Evolutionary conservation across 2,113 vertebrate genomes (phyloP).

Genomic region (Hypocryptadius cinnamomeus): DNA sequence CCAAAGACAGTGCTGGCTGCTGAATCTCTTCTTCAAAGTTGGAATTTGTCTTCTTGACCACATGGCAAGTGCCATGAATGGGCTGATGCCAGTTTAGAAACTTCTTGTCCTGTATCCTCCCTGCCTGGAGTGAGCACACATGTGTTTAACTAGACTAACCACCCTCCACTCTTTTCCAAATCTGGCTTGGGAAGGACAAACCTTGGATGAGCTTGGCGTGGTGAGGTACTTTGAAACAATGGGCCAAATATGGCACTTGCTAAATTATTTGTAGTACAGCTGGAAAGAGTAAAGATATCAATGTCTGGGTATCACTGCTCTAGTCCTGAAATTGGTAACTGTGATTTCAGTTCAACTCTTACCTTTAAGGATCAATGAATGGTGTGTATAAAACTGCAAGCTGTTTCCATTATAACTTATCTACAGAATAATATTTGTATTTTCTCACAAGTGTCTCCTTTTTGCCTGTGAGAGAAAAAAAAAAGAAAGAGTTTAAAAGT

Average conservation of each 20-base stretch:
- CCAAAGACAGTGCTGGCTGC: neutral
- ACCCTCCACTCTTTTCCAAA: neutral
- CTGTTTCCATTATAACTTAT: neutral
- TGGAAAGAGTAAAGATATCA: neutral
- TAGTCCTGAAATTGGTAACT: neutral
- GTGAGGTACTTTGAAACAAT: neutral
- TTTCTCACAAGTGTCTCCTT: neutral
- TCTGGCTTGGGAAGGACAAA: neutral
- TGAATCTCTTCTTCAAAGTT: neutral
- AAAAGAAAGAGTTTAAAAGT: neutral
- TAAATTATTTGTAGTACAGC: neutral
- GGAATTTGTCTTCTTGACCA: neutral
- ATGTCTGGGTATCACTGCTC: neutral
- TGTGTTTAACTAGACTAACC: neutral
- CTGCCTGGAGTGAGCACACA: neutral
- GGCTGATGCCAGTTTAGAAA: neutral
- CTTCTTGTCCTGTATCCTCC: neutral
- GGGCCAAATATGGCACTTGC: neutral
- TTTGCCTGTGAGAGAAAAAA: neutral
- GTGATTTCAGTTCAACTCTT: neutral
- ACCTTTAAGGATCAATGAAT: neutral
- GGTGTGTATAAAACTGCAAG: neutral
- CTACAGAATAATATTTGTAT: neutral
- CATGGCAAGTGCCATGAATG: neutral
- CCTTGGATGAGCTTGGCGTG: fast-evolving